Evolutionary conservation across 2,888 invertebrate species (phyloP).

Genomic region (Drosophila rellima): DNA sequence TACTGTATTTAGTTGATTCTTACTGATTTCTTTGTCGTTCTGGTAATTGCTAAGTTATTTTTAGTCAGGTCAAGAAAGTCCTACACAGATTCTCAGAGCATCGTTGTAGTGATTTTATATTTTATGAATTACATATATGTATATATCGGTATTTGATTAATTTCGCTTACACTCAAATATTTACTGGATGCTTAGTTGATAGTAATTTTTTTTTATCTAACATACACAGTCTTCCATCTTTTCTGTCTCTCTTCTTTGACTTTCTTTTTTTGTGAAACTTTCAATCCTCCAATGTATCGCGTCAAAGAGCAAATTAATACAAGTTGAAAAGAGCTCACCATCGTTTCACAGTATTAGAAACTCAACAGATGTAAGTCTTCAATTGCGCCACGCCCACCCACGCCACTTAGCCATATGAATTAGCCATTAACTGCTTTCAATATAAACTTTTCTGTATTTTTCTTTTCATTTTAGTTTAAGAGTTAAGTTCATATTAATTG

Average conservation of each 20-base stretch:
- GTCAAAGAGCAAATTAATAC: constrained; percentile 79
- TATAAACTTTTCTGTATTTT: constrained; percentile 7
- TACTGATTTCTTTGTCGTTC: constrained; percentile 40
- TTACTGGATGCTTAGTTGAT: neutral
- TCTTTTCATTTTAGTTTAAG: constrained; percentile 1
- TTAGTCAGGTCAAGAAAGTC: constrained; percentile 14
- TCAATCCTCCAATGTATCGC: constrained; percentile 11
- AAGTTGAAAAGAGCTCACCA: constrained; percentile 79
- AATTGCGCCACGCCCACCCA: constrained; percentile 20
- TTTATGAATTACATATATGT: constrained; percentile 1
- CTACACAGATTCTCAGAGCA: too few relatives aligned
- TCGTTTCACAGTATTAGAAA: constrained; percentile 80
- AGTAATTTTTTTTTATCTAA: constrained; percentile 11
- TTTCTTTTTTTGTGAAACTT: constrained; percentile 9
- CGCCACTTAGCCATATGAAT: constrained; percentile 7
- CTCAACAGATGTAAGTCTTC: constrained; percentile 82
- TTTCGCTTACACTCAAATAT: neutral
- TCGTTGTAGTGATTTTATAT: neutral
- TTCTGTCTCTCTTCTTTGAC: constrained; percentile 13
- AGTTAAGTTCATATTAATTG: constrained; percentile 47
- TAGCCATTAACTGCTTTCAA: constrained; percentile 12
- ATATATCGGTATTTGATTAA: neutral
- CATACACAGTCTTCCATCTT: constrained; percentile 24
- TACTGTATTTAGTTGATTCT: constrained; percentile 42
- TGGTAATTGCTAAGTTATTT: constrained; percentile 26